phyloP scores from a whole-genome alignment of 2,888 invertebrate genomes.

The Lypha dubia region DNA sequence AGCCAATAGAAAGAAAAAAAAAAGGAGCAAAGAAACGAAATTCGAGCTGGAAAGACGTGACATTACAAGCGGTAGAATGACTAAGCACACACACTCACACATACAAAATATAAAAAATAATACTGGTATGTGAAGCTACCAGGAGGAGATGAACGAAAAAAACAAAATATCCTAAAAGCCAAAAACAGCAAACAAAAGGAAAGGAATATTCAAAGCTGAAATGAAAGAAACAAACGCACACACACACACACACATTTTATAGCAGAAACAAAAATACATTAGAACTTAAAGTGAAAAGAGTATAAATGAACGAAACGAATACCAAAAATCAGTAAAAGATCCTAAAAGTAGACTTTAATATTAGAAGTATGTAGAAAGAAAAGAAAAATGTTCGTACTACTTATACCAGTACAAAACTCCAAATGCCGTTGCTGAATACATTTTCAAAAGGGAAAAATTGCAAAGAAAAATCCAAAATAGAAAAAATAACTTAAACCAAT shows the following conservation, averaged over 20 bases:
- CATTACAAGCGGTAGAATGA: constrained; percentile 39
- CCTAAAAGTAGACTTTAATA: constrained; percentile 67
- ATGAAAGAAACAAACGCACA: neutral
- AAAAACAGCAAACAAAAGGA: constrained; percentile 25
- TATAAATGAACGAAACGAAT: constrained; percentile 40
- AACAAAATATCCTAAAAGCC: constrained; percentile 28
- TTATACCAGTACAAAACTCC: constrained; percentile 10
- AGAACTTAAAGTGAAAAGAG: constrained; percentile 53
- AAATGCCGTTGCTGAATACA: constrained; percentile 4
- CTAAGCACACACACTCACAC: constrained; percentile 8
- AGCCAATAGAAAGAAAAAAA: constrained; percentile 24
- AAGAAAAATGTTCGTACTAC: neutral
- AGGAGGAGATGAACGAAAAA: constrained; percentile 30
- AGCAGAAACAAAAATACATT: constrained; percentile 21
- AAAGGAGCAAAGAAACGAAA: constrained; percentile 25
- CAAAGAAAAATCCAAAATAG: neutral
- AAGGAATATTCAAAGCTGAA: constrained; percentile 28
- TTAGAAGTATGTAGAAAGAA: constrained; percentile 8
- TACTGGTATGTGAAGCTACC: constrained; percentile 5
- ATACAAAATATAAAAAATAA: neutral
- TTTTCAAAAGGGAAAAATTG: neutral
- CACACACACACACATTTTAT: neutral
- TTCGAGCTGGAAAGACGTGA: constrained; percentile 52
- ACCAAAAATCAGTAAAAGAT: constrained; percentile 58
- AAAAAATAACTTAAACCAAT: constrained; percentile 58